A percentile compares a stretch with the other conserved stretches of the same genome.
These are phyloP conservation scores for Baryphthengus martii DNA, from an alignment of 2,113 vertebrate genomes.

Conservation along the genomic window DNA sequence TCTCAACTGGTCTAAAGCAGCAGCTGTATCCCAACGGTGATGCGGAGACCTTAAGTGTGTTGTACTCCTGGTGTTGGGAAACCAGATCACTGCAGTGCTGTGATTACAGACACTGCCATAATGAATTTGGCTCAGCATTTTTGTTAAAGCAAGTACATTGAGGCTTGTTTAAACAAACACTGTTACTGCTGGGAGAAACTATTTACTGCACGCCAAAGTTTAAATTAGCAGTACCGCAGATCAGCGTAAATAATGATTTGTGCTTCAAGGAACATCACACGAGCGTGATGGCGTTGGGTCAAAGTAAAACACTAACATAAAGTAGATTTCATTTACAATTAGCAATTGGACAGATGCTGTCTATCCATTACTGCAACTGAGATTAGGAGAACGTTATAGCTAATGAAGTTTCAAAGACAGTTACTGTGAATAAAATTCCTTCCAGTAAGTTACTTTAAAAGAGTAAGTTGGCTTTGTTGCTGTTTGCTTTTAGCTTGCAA, in stretches of 20 bases:
- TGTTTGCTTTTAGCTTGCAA: not conserved
- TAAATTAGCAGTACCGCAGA: not conserved
- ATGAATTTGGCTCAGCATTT: not conserved
- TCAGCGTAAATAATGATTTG: not conserved
- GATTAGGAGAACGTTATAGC: not conserved
- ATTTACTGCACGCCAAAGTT: not conserved
- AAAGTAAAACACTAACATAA: not conserved
- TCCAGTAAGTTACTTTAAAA: not conserved
- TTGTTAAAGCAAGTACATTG: not conserved
- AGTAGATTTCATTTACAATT: not conserved
- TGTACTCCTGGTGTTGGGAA: not conserved
- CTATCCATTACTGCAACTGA: not conserved
- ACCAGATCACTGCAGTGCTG: not conserved
- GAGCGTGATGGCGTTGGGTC: accelerated
- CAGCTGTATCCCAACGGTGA: not conserved
- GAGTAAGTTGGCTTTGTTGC: not conserved
- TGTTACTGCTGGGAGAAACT: not conserved
- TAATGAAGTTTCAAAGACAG: not conserved
- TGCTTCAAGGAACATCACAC: not conserved
- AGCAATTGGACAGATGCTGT: not conserved
- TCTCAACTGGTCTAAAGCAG: not conserved
- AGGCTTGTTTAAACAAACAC: slow-evolving; percentile 7
- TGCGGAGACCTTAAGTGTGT: not conserved
- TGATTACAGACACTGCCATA: not conserved
- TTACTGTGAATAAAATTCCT: not conserved